Conservation (phyloP, 2,888 invertebrate genomes). For the Cephus sareptanus region DNA sequence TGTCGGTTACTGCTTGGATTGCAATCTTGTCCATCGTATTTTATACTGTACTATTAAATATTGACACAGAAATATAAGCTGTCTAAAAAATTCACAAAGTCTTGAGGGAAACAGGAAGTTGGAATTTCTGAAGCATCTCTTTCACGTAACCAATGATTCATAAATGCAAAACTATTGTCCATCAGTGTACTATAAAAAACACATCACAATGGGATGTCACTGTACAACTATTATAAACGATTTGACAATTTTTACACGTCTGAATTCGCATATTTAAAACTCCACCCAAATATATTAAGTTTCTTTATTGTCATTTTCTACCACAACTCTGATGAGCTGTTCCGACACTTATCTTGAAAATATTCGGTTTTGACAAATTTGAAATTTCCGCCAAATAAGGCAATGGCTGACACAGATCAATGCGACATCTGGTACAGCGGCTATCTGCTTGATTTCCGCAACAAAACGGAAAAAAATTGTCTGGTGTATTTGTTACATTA, state of each 20-base stretch:
- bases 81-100: no score
- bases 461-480: neutral
- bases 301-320: no score
- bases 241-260: neutral
- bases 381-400: neutral
- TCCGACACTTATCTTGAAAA: neutral
- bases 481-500: slow-evolving; percentile 4
- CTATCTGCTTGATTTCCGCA: neutral
- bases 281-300: neutral
- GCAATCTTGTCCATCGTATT: neutral
- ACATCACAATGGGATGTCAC: neutral
- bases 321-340: no score
- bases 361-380: neutral
- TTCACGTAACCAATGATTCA: neutral
- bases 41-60: neutral
- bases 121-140: neutral
- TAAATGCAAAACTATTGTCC: neutral
- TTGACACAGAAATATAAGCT: neutral
- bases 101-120: neutral
- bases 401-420: neutral
- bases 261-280: neutral
- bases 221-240: neutral
- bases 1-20: neutral
- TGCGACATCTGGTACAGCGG: slow-evolving; percentile 1
- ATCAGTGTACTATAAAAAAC: neutral